phyloP scores from a whole-genome alignment of 2,113 vertebrate species.

The Ploceus nigricollis region DNA sequence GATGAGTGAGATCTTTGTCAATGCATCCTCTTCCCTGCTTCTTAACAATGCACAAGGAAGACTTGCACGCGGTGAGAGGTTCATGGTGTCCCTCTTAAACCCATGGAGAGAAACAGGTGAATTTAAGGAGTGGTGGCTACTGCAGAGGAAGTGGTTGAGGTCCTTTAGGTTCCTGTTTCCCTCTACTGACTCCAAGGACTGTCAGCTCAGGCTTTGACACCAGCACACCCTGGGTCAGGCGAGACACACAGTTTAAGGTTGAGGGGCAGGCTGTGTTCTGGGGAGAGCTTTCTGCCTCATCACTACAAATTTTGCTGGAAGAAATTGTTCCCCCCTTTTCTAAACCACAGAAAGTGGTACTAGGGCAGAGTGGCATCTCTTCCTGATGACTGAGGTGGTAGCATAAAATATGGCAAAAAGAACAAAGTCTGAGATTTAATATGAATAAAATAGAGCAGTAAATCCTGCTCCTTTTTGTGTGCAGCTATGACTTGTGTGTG shows the following conservation, averaged over 20 bases:
- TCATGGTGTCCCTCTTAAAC: not conserved
- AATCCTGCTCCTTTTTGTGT: not conserved
- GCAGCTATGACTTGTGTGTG: not conserved
- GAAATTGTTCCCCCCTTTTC: not conserved
- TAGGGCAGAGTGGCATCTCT: not conserved
- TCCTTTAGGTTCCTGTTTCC: not conserved
- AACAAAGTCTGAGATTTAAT: not conserved
- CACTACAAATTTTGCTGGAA: not conserved
- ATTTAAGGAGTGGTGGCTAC: not conserved
- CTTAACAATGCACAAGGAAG: not conserved
- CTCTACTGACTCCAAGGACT: not conserved
- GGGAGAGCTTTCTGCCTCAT: not conserved
- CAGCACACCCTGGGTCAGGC: fast-evolving
- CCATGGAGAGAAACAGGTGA: not conserved
- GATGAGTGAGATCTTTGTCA: not conserved
- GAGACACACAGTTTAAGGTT: not conserved
- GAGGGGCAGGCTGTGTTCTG: not conserved
- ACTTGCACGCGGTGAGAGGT: not conserved
- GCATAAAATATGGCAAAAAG: not conserved
- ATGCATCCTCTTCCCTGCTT: not conserved
- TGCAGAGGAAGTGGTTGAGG: not conserved
- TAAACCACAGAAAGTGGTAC: not conserved
- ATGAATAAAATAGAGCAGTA: not conserved
- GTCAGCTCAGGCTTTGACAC: not conserved
- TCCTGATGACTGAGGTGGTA: not conserved